Evolutionary conservation across 1,140 invertebrate genomes (phyloP), one percentile per base, ranked within the genome.

Genomic region (Rhopalosiphum maidis): DNA sequence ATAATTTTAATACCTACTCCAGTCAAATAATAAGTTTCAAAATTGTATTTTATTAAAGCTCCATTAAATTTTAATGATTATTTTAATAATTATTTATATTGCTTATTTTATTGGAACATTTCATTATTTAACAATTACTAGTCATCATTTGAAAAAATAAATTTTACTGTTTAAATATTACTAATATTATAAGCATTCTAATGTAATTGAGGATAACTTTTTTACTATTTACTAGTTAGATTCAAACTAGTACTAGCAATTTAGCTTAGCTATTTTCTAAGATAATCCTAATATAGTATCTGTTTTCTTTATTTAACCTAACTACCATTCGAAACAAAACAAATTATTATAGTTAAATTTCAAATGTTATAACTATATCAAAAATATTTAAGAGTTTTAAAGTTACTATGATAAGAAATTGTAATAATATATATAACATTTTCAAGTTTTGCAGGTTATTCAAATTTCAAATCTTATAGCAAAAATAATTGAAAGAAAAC

Each of bases 311-410:
- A 2, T 46, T 46, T 46, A 46, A 46, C 46, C 25, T 2, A 60
- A 68, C 0, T 0, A 15, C 3, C 15, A 5, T 3, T 0, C 0
- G 25, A 8, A 60, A 68, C 30, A n/a, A 68, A 68, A 30, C 11
- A 68, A 30, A 60, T 60, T 30, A 30, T 60, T 60, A 9, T 60
- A 68, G 0, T 41, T 41, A 5, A 18, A 68, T 68, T 18, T 68
- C 11, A n/a, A 68, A 68, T 68, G 23, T 4, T 11, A 68, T n/a
- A n/a, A 68, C 60, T 6, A 30, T 68, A n/a, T n/a, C 11, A n/a
- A 68, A 60, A 30, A 68, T 9, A 1, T 60, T 7, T 60, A 25
- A 25, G 23, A 60, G 25, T 25, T 30, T 60, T 9, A 60, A 60
- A 60, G 55, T 60, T 60, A 11, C 25, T 30, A 30, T 60, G 55